Percentiles rank a stretch among this genome's conserved stretches.
phyloP scores from a whole-genome alignment of 2,113 vertebrate species.

The Lophotis ruficrista region DNA sequence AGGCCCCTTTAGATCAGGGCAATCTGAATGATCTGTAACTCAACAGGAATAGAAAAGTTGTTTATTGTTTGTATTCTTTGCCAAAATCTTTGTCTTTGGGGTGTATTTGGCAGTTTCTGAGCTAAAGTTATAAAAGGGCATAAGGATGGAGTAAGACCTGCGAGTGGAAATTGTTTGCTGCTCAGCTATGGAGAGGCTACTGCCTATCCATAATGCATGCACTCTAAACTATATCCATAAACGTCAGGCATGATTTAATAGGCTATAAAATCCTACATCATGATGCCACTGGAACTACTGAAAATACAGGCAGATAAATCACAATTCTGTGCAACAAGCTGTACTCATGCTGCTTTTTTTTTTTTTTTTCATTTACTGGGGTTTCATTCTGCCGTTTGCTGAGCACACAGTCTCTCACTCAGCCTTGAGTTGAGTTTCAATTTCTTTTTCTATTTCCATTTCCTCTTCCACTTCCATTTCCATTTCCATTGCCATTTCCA shows the following conservation, averaged over 20 bases:
- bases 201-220: constrained; percentile 49
- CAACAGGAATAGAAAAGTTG: not conserved
- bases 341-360: not conserved
- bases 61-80: not conserved
- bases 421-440: not conserved
- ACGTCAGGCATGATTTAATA: constrained; percentile 44
- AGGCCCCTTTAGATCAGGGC: not conserved
- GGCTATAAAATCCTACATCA: constrained; percentile 50
- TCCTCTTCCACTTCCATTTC: not conserved
- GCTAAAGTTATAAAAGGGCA: not conserved
- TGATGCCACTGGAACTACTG: constrained; percentile 32
- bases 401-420: not conserved
- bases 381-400: not conserved
- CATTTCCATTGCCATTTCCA: not conserved
- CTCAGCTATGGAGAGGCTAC: not conserved
- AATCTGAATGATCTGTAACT: not conserved
- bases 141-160: not conserved
- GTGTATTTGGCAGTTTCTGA: not conserved
- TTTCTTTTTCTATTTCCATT: not conserved
- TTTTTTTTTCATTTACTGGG: not conserved
- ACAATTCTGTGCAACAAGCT: constrained; percentile 33
- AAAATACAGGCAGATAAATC: constrained; percentile 66
- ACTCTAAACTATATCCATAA: constrained; percentile 47
- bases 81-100: not conserved
- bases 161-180: not conserved